These are phyloP conservation scores for Halictus rubicundus DNA, from an alignment of 1,140 invertebrate genomes.

Conservation along the genomic window DNA sequence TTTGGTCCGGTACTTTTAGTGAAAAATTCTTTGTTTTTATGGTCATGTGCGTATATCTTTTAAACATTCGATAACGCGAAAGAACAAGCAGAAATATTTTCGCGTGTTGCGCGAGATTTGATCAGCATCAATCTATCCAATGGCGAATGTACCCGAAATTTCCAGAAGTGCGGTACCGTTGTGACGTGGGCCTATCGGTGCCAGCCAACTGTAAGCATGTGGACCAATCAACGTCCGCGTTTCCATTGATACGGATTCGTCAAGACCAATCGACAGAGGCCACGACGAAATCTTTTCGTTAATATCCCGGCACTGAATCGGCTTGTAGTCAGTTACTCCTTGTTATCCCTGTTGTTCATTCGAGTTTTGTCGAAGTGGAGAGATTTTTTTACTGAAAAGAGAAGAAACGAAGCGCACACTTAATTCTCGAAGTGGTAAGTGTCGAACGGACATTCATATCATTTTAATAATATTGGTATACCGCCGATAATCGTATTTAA, in stretches of 20 bases:
- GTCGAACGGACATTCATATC: not conserved
- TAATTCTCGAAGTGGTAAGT: conserved; percentile 23
- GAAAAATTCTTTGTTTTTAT: too few relatives aligned
- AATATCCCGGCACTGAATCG: conserved; percentile 75
- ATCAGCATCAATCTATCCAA: conserved; percentile 10
- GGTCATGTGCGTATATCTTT: too few relatives aligned
- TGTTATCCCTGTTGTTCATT: conserved; percentile 43
- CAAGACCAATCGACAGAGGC: conserved; percentile 77
- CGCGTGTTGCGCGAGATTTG: not conserved
- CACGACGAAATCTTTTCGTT: conserved; percentile 81
- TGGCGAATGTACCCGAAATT: conserved; percentile 59
- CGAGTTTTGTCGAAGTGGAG: conserved; percentile 4
- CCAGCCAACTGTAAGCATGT: conserved; percentile 77
- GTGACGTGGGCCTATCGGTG: conserved; percentile 82
- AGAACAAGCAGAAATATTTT: not conserved
- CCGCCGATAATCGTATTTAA: not conserved
- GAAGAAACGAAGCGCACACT: not conserved
- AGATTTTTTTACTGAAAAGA: conserved; percentile 15
- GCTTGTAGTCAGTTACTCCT: conserved; percentile 73
- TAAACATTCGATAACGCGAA: not conserved
- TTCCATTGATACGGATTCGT: conserved; percentile 67
- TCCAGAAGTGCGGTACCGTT: conserved; percentile 56
- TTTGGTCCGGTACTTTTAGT: too few relatives aligned
- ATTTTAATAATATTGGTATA: not conserved
- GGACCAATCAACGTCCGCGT: conserved; percentile 67